Conservation (phyloP, 2,888 invertebrate species). For the Rhagium mordax region DNA sequence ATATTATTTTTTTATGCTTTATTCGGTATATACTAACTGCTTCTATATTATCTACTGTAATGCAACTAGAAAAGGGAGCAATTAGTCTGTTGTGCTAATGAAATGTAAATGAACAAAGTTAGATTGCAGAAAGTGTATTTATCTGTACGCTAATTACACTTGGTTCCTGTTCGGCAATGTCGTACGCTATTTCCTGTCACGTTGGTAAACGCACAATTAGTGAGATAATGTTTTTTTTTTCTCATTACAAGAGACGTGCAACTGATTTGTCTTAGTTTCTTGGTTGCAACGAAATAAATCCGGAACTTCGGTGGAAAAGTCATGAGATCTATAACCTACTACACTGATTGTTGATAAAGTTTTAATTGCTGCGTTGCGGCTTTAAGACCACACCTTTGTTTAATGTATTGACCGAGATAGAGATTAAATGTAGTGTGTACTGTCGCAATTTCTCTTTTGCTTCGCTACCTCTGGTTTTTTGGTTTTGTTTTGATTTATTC, state of each 20-base stretch:
- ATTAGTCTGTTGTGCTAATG: not conserved
- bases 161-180: conserved; percentile 13
- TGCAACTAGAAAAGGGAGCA: not conserved
- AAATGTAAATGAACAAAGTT: not conserved
- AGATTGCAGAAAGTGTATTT: conserved; percentile 14
- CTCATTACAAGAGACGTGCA: not conserved
- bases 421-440: not conserved
- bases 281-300: not conserved
- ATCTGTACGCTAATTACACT: not conserved
- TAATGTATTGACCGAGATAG: conserved; percentile 3
- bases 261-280: not conserved
- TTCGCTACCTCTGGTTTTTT: not conserved
- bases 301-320: not conserved
- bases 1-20: too few species aligned
- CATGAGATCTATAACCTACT: not conserved
- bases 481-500: conserved; percentile 3
- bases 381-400: conserved; percentile 16
- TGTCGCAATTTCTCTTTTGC: conserved; percentile 17
- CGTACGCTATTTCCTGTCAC: conserved; percentile 2
- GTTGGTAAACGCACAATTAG: not conserved
- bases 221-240: not conserved
- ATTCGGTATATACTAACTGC: too few species aligned
- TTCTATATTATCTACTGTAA: too few species aligned
- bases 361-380: conserved; percentile 3
- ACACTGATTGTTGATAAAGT: conserved; percentile 2